A percentile compares a stretch with the other conserved stretches of the same genome.
phyloP scores from a whole-genome alignment of 2,797 vertebrate genomes.

The Amniataba percoides region DNA sequence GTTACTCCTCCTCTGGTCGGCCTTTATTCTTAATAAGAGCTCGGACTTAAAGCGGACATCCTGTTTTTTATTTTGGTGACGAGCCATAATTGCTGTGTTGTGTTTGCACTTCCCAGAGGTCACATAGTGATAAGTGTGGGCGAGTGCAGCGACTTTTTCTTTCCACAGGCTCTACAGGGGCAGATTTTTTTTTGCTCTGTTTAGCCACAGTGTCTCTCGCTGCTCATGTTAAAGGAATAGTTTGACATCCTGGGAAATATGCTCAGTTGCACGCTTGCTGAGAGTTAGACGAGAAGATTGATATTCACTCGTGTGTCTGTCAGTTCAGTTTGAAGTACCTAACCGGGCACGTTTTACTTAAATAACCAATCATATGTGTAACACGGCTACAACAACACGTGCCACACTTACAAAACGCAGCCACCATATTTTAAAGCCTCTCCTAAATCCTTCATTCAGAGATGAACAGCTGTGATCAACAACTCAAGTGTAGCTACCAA shows the following conservation, averaged over 20 bases:
- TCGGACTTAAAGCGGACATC: not conserved
- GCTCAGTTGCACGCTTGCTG: not conserved
- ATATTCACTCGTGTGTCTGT: not conserved
- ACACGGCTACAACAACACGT: not conserved
- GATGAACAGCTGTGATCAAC: constrained; percentile 59
- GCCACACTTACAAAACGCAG: constrained; percentile 1
- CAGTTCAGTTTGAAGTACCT: not conserved
- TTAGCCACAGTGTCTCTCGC: not conserved
- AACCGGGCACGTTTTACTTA: not conserved
- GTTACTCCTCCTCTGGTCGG: not conserved
- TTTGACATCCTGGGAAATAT: not conserved
- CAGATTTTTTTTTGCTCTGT: not conserved
- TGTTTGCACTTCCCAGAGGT: not conserved
- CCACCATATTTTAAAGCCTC: constrained; percentile 25
- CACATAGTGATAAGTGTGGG: not conserved
- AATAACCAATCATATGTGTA: not conserved
- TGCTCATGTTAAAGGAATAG: not conserved
- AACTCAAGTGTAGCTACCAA: constrained; percentile 61
- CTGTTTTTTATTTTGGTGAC: constrained; percentile 21
- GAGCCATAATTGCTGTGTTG: constrained; percentile 15
- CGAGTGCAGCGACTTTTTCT: not conserved
- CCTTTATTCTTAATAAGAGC: constrained; percentile 21
- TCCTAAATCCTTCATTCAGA: constrained; percentile 37
- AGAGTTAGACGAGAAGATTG: not conserved
- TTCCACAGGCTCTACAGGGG: not conserved